These are phyloP conservation scores for Axis porcinus DNA, from an alignment of 2,113 vertebrate genomes.

Conservation along the genomic window DNA sequence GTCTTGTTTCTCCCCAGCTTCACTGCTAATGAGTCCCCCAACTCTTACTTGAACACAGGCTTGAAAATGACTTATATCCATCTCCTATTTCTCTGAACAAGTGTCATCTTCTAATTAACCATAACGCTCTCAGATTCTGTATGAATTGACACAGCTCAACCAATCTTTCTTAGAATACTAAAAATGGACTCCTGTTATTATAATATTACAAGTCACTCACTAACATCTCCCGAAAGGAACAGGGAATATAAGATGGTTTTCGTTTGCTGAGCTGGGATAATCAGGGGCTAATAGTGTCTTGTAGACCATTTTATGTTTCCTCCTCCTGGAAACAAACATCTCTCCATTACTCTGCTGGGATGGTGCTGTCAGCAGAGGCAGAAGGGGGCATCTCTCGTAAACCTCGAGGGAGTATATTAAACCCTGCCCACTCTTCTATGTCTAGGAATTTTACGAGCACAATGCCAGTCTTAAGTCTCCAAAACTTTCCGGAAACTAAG, in stretches of 20 bases:
- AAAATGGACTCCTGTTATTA: background rate
- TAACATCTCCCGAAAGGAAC: background rate
- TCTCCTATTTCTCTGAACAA: background rate
- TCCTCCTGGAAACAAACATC: background rate
- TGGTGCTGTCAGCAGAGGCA: background rate
- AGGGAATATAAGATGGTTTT: background rate
- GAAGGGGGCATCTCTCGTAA: background rate
- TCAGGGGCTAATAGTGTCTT: background rate
- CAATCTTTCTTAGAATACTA: background rate
- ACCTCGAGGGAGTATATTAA: background rate
- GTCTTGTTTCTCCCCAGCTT: background rate
- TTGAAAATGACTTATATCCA: background rate
- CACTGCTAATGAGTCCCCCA: background rate
- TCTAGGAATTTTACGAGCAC: background rate
- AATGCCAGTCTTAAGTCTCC: background rate
- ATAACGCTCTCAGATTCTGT: background rate
- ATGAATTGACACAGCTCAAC: background rate
- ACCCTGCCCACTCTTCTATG: background rate
- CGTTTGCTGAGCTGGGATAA: background rate
- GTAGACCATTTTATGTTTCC: background rate
- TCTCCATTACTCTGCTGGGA: background rate
- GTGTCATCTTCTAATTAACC: background rate
- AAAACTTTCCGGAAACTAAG: background rate
- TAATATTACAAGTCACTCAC: background rate
- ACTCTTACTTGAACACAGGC: background rate